phyloP scores from a whole-genome alignment of 2,113 vertebrate genomes.

The Bothrops jararaca region DNA sequence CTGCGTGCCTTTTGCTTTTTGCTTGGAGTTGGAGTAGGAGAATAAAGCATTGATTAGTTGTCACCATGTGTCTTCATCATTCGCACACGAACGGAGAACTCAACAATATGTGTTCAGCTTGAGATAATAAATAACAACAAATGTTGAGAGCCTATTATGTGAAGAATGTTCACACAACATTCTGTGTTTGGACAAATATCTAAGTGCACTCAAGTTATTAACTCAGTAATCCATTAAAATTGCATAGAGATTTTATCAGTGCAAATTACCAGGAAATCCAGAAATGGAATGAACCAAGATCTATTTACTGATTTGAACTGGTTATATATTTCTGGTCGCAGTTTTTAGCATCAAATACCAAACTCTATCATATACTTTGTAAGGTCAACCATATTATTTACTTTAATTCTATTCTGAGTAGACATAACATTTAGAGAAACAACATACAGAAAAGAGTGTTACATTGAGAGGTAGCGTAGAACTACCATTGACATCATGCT shows the following conservation, averaged over 20 bases:
- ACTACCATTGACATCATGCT: slow-evolving; percentile 23
- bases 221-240: background rate
- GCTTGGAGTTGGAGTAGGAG: too few relatives aligned
- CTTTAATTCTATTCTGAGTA: background rate
- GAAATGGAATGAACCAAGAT: background rate
- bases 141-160: background rate
- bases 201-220: background rate
- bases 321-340: background rate
- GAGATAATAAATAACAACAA: background rate
- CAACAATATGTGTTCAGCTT: background rate
- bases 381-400: background rate
- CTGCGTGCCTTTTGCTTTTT: too few relatives aligned
- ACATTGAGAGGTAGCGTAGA: background rate
- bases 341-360: background rate
- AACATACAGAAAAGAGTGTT: background rate
- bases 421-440: background rate
- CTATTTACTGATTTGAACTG: background rate
- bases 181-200: background rate
- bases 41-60: too few relatives aligned
- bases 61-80: too few relatives aligned
- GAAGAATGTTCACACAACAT: background rate
- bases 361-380: background rate
- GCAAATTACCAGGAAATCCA: background rate
- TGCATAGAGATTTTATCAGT: background rate
- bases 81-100: too few relatives aligned